Evolutionary conservation across 1,140 invertebrate genomes (phyloP), one percentile per base, ranked within the genome.

Genomic region (Penaeus indicus): DNA sequence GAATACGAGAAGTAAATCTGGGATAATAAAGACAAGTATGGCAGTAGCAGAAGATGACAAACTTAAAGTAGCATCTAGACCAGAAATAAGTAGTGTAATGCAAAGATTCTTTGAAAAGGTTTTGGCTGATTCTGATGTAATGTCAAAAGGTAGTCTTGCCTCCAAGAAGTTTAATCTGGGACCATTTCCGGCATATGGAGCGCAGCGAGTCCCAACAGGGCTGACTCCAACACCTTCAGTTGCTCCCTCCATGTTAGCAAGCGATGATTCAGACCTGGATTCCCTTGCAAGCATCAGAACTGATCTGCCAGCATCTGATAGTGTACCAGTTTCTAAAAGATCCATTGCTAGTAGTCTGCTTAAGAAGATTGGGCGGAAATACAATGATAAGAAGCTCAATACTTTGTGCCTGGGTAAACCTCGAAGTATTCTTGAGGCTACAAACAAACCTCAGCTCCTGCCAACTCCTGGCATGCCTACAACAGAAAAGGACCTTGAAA

Each of bases 41-140:
- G 69, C 81, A 47, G 69, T 89, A 69, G 82, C 64, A 19, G 88
- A 84, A n/a, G 86, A 84, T 47, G 79, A 82, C 19, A 54, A 61
- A 94, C 18, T 96, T 95, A 27, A 95, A 95, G 8, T 94, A 95
- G 10, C 93, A 95, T 5, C 95, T 95, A 1, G 94, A 92, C 92
- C 95, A 89, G 94, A 93, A 63, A 90, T 92, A n/a, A 90, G 92
- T 83, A 81, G 87, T 42, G 82, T 89, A 64, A 84, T 90, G 78
- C 82, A 90, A 69, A 89, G 89, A 47, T 91, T 94, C 91, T 94
- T 94, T 93, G 92, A 94, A 25, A 94, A 93, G 22, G 93, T 94
- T 38, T 93, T 94, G 2, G 93, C 93, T 67, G 92, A 94, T 10
- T 27, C 81, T 10, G 95, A 90, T 67, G 47, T 69, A 18, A 64